Evolutionary conservation across 2,888 invertebrate genomes (phyloP).

Genomic region (Peribatodes rhomboidaria): DNA sequence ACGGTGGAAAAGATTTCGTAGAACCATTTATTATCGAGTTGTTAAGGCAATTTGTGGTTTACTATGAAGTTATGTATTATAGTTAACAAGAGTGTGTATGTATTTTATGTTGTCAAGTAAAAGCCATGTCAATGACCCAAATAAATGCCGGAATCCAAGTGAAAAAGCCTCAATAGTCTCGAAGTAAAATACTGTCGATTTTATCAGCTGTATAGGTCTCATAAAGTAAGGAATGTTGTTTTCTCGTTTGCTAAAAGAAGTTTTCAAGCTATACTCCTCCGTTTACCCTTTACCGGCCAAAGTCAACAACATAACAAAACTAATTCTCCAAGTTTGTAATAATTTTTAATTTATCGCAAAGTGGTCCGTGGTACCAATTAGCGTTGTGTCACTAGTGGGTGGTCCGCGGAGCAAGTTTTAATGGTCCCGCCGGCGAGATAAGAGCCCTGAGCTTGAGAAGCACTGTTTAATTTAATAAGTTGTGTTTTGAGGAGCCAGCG

Average conservation of each 20-base stretch:
- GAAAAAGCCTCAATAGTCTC: no score
- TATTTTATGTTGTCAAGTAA: no score
- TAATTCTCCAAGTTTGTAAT: constrained; percentile 47
- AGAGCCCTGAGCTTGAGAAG: constrained; percentile 61
- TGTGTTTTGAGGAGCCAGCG: constrained; percentile 43
- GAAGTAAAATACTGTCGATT: no score
- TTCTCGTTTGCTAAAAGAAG: background rate
- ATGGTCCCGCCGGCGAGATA: constrained; percentile 63
- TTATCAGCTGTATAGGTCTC: no score
- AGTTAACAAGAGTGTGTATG: no score
- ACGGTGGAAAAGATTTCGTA: constrained; percentile 15
- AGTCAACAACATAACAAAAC: constrained; percentile 20
- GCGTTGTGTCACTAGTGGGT: constrained; percentile 60
- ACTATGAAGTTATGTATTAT: no score
- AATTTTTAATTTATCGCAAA: constrained; percentile 60
- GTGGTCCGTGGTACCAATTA: constrained; percentile 67
- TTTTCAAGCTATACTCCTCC: background rate
- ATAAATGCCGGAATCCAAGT: no score
- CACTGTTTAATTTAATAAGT: constrained; percentile 65
- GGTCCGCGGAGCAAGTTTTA: constrained; percentile 62
- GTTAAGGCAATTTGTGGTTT: no score
- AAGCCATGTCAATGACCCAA: no score
- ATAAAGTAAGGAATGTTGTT: no score
- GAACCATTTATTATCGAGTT: background rate
- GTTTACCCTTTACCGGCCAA: background rate